Evolutionary conservation across 2,113 vertebrate species (phyloP), one percentile per base, ranked within the genome.

Genomic region (Ranitomeya imitator): DNA sequence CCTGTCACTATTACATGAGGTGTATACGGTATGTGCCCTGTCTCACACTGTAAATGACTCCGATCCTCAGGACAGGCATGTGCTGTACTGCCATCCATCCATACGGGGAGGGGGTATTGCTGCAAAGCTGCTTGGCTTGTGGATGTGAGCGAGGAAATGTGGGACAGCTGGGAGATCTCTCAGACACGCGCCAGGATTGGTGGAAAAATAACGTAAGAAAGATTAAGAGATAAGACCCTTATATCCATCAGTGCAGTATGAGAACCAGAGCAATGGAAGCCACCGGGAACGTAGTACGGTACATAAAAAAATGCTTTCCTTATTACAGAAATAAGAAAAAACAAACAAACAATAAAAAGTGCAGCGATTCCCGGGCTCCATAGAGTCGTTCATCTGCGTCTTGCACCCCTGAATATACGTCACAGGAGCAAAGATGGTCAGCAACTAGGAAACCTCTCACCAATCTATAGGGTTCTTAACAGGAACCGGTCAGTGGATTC

Each of bases 121-220:
- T 65, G 51, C 61, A 83, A 83, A 83, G 61, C 81, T n/a, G 81
- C 61, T 69, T 83, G 81, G 61, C 61, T 23, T 83, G 45, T 9
- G 54, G 57, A 59, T 8, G 23, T 26, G 78, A 59, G 55, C 54
- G 2, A 31, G 13, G 52, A 80, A 26, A 59, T 78, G 76, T 80
- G 78, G 71, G 37, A 74, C 71, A 80, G 78, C 54, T 57, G 78
- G 55, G 78, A 60, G n/a, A 26, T 57, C 52, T 14, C 52, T 37
- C 67, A 0, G 23, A 37, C 69, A 60, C 6, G 23, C 23, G 18
- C 10, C 55, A 60, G 78, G 78, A 80, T 59, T 80, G 13, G 26
- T 80, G 78, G 54, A 26, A 14, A 80, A 18, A 80, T 26, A 80
- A 80, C n/a, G 19, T 16, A 80, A 59, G 76, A 54, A 78, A 52